Evolutionary conservation across 2,888 invertebrate genomes (phyloP).

Genomic region (Callyntrura guangdongensis): DNA sequence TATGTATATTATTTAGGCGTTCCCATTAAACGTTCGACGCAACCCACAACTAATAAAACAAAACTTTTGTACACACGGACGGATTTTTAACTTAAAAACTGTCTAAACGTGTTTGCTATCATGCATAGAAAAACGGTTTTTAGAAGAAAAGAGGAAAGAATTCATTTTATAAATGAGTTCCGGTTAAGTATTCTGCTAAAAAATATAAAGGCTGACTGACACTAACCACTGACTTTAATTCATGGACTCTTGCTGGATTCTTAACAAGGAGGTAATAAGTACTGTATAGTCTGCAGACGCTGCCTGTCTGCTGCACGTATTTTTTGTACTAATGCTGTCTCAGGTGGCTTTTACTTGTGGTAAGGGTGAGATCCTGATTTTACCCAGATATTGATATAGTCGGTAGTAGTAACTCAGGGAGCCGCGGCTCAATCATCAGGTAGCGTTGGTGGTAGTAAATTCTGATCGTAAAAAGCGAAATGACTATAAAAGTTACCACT

Average conservation of each 20-base stretch:
- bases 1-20: too few species aligned
- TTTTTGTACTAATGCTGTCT: neutral
- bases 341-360: neutral
- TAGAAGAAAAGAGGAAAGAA: too few species aligned
- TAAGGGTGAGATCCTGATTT: conserved; percentile 66
- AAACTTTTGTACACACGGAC: too few species aligned
- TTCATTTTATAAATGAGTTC: neutral
- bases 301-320: neutral
- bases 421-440: conserved; percentile 31
- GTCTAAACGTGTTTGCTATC: too few species aligned
- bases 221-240: too few species aligned
- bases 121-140: too few species aligned
- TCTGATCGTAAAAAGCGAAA: conserved; percentile 65
- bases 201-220: too few species aligned
- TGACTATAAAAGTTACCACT: conserved; percentile 63
- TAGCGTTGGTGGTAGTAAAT: conserved; percentile 63
- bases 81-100: too few species aligned
- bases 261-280: too few species aligned
- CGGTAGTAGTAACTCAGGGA: conserved; percentile 14
- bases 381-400: neutral
- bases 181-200: neutral
- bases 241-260: too few species aligned
- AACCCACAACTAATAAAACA: too few species aligned
- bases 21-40: too few species aligned
- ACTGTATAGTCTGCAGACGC: neutral